Evolutionary conservation across 1,140 invertebrate species (phyloP).

Genomic region (Drosophila tristis): DNA sequence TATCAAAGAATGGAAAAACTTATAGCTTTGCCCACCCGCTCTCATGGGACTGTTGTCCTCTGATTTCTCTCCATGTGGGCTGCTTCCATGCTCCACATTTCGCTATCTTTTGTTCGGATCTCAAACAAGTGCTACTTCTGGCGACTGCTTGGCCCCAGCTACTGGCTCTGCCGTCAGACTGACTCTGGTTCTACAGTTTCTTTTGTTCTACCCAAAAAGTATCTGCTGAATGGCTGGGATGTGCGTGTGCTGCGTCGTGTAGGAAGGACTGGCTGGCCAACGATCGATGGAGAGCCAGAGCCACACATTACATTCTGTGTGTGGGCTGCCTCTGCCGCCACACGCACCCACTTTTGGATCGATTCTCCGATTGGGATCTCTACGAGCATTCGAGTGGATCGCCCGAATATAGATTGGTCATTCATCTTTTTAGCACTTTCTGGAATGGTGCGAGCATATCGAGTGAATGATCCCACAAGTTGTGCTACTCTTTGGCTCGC

Average conservation of each 20-base stretch:
- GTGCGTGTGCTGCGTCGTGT: constrained; percentile 56
- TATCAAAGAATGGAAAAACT: neutral
- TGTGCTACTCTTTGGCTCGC: constrained; percentile 46
- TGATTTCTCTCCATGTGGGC: constrained; percentile 43
- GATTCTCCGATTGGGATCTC: neutral
- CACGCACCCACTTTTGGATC: constrained; percentile 39
- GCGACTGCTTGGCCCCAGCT: constrained; percentile 51
- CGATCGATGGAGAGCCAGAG: constrained; percentile 46
- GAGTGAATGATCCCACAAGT: constrained; percentile 4
- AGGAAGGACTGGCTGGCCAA: constrained; percentile 56
- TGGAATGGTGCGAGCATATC: too few species aligned
- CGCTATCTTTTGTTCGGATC: constrained; percentile 60
- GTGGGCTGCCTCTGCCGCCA: constrained; percentile 40
- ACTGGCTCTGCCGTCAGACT: constrained; percentile 4
- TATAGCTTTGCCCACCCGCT: neutral
- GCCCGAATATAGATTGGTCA: neutral
- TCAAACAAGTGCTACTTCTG: constrained; percentile 68
- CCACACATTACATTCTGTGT: constrained; percentile 29
- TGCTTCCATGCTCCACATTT: constrained; percentile 65
- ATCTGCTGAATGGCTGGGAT: neutral
- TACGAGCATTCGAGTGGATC: constrained; percentile 3
- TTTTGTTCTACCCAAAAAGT: constrained; percentile 42
- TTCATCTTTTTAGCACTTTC: constrained; percentile 5
- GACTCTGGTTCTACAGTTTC: constrained; percentile 35
- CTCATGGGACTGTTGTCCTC: neutral